Base-by-base conservation (phyloP, 2,113 vertebrate genomes). In the Daphoenositta chrysoptera region DNA sequence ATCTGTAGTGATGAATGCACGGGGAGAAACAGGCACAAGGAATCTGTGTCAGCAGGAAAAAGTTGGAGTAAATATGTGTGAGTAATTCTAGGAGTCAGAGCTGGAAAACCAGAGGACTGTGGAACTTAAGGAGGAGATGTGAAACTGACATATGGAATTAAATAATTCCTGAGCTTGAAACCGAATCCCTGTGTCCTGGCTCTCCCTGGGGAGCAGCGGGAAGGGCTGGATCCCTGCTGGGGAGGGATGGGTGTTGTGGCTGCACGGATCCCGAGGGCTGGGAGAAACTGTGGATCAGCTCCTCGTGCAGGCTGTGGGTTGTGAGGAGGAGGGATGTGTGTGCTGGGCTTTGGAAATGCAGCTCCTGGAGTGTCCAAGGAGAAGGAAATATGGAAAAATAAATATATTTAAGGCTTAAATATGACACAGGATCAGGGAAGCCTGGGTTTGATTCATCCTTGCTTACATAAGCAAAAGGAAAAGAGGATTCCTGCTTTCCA, bases 301-400 rank as follows among this genome's bases (percentile, higher is more conserved):
- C 65, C 84, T 61, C 47, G 40, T 63, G 84, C 40, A 9, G 64
- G 64, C 64, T 19, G 93, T 56, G 90, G 95, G 96, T 10, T 86
- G 35, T 50, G 78, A 10, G 27, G 82, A 63, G 95, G 96, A 96
- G 93, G 83, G 76, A 37, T 80, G 75, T 93, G 87, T 86, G 48
- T 89, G 82, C 89, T 94, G 81, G 76, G 45, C 57, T 79, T 76
- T 7, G 35, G 64, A 33, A 92, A 63, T 31, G 39, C 31, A 80
- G 73, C 94, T 92, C 20, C 75, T 87, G 75, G 87, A 80, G 65
- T 85, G 83, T 58, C 69, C 94, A 69, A 69, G 85, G 64, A 83
- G 79, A 92, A 80, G 65, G 50, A 22, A 45, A 60, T 60, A 10
- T 37, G 63, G 45, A 53, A 69, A 60, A 77, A 53, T 4, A 60